Percentiles rank a stretch among this genome's conserved stretches.
Conservation (phyloP, 23 tunicate species). For the Botrylloides violaceus region DNA sequence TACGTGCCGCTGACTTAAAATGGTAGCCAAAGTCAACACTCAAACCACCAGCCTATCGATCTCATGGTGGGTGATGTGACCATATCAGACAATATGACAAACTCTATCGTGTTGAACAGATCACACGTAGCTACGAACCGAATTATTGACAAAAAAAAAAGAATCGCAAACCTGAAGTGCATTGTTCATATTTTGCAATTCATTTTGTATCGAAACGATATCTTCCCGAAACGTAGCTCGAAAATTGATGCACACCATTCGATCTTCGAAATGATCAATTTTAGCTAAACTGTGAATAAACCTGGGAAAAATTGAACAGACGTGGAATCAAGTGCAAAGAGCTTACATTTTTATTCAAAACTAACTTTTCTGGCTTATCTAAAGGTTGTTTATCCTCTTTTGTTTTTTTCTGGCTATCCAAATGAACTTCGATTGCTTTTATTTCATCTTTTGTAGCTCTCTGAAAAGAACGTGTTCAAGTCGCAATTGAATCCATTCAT, state of each 20-base stretch:
- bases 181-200: constrained; percentile 20
- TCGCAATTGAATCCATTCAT: too few species aligned
- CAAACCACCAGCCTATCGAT: too few species aligned
- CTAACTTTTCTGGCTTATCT: constrained; percentile 64
- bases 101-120: too few species aligned
- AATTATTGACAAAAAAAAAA: not conserved
- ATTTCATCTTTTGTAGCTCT: constrained; percentile 38
- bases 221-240: constrained; percentile 31
- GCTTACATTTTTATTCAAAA: not conserved
- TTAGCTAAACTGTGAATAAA: constrained; percentile 41
- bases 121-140: not conserved
- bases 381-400: constrained; percentile 38
- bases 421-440: constrained; percentile 21
- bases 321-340: not conserved
- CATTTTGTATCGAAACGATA: constrained; percentile 16
- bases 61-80: too few species aligned
- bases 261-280: constrained; percentile 40
- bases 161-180: constrained; percentile 30
- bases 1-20: too few species aligned
- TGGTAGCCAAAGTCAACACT: too few species aligned
- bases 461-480: constrained; percentile 1
- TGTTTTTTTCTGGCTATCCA: constrained; percentile 23
- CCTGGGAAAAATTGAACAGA: constrained; percentile 7
- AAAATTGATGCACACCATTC: constrained; percentile 57
- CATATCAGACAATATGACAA: not conserved